Evolutionary conservation across 2,888 invertebrate species (phyloP), one percentile per base, ranked within the genome.

Genomic region (Drosophila rubida): DNA sequence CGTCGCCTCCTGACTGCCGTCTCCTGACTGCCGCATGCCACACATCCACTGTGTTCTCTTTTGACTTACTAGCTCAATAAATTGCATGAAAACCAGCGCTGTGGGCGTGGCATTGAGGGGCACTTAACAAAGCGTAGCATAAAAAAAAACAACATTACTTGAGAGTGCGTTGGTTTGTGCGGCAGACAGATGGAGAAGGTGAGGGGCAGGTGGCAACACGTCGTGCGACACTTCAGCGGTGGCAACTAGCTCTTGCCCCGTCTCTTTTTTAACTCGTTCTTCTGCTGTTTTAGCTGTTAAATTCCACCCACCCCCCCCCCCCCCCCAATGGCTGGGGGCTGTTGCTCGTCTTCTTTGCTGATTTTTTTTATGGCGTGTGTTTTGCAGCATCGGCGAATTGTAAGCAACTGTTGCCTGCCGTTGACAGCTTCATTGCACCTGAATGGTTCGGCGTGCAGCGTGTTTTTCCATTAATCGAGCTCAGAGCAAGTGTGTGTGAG

Each of bases 371-470:
- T n/a, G n/a, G n/a, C n/a, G n/a, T 5, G 5, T 35, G 6, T 35
- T 35, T 35, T 35, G 35, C 6, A 35, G 13, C 13, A 13, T 11
- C n/a, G 16, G 8, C 19, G 4, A 37, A 62, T 48, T 54, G 41
- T 53, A 51, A 41, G 54, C 50, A 68, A 41, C 48, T 49, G 69
- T 50, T 65, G 50, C 39, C 61, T 75, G 76, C 6, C 30, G 35
- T 30, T 70, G 75, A 73, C 76, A 60, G 69, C 75, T 72, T 61
- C 70, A 61, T 49, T 74, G 73, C 76, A 58, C 58, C 71, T 75
- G 60, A 65, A 75, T 75, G 55, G 59, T 55, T 51, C 42, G 57
- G 27, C 32, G 23, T 49, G 66, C 50, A 62, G 51, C 22, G 59
- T 37, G 53, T 57, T 73, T 64, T 65, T 59, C 65, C 57, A 64